Conservation (phyloP, 2,888 invertebrate genomes). For the Elysia crispata region DNA sequence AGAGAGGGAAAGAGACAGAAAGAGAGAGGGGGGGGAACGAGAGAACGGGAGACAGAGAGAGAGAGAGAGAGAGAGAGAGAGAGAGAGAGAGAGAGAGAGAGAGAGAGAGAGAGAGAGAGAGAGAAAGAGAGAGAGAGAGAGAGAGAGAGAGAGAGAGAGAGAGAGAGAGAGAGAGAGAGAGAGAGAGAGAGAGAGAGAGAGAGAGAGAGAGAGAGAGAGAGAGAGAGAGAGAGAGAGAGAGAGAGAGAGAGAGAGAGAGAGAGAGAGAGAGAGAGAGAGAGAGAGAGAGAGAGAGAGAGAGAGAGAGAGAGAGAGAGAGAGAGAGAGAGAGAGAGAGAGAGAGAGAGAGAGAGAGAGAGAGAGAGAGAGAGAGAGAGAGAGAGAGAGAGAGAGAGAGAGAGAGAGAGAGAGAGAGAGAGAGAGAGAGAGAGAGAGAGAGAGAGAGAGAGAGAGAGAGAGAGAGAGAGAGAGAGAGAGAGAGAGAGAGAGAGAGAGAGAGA, state of each 20-base stretch:
- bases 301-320: background rate
- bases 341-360: constrained; percentile 4
- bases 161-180: no score
- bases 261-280: no score
- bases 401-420: constrained; percentile 3
- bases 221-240: no score
- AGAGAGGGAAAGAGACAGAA: no score
- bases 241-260: no score
- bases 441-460: no score
- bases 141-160: no score
- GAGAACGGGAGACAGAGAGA: background rate
- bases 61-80: constrained; percentile 1
- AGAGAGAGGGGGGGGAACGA: background rate
- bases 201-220: no score
- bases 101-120: constrained; percentile 17
- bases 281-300: no score
- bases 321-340: background rate
- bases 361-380: background rate
- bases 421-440: background rate
- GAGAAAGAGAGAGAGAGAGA: background rate
- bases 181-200: no score
- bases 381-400: constrained; percentile 19
- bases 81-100: constrained; percentile 2
- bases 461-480: no score
- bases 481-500: no score